Percentiles rank a stretch among this genome's conserved stretches.
phyloP scores from a whole-genome alignment of 2,888 invertebrate genomes.

The Eugnorisma glareosa region DNA sequence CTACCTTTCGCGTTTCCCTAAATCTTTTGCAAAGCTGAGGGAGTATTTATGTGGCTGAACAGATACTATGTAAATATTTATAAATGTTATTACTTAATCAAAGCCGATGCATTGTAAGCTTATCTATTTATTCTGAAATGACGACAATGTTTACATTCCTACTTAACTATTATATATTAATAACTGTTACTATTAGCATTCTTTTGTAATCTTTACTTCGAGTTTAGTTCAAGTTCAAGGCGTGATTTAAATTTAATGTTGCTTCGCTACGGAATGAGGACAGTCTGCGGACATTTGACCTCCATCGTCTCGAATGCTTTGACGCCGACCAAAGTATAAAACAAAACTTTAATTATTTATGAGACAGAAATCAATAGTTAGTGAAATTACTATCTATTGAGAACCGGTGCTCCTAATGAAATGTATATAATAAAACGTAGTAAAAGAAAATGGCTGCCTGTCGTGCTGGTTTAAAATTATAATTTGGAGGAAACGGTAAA shows the following conservation, averaged over 20 bases:
- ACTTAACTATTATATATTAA: conserved; percentile 30
- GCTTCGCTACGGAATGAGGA: conserved; percentile 56
- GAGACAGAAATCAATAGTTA: conserved; percentile 36
- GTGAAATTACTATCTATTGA: conserved; percentile 17
- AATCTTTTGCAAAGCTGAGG: not conserved
- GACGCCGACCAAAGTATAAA: conserved; percentile 32
- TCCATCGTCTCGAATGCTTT: conserved; percentile 41
- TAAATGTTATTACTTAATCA: not conserved
- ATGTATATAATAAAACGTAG: conserved; percentile 42
- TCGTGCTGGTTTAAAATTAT: conserved; percentile 48
- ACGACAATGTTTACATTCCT: conserved; percentile 18
- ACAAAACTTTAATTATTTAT: conserved; percentile 30
- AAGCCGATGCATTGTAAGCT: conserved; percentile 14
- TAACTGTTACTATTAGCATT: conserved; percentile 21
- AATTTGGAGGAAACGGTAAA: conserved; percentile 58
- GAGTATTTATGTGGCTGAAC: not conserved
- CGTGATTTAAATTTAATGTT: conserved; percentile 57
- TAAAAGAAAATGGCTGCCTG: conserved; percentile 32
- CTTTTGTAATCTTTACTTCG: conserved; percentile 35
- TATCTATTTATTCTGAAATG: conserved; percentile 14
- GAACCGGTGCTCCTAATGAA: conserved; percentile 28
- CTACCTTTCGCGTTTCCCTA: not conserved
- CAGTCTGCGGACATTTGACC: conserved; percentile 57
- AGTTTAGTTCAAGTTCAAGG: conserved; percentile 66
- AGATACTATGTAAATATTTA: not conserved